These are phyloP conservation scores for Eurytemora carolleeae DNA, from an alignment of 1,140 invertebrate species.

Conservation along the genomic window DNA sequence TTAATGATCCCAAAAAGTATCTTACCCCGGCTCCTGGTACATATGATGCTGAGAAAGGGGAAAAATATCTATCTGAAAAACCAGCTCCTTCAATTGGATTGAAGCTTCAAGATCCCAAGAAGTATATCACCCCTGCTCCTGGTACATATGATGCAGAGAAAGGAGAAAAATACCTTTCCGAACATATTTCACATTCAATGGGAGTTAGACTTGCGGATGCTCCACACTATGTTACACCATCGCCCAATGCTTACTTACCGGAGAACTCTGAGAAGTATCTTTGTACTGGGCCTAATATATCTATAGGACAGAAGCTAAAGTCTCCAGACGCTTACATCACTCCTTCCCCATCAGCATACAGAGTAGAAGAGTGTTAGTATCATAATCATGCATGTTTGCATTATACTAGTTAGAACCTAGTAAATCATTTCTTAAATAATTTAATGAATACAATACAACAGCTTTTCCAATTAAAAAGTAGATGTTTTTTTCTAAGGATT, in stretches of 20 bases:
- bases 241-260: conserved; percentile 4
- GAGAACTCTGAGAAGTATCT: not conserved
- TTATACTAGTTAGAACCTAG: no score
- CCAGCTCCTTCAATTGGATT: not conserved
- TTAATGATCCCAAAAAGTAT: not conserved
- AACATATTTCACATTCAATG: conserved; percentile 3
- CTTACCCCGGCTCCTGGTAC: conserved; percentile 7
- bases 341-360: conserved; percentile 47
- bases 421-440: no score
- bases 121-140: conserved; percentile 8
- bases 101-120: not conserved
- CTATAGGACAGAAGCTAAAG: not conserved
- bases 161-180: not conserved
- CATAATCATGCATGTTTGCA: no score
- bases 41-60: conserved; percentile 2
- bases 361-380: conserved; percentile 31
- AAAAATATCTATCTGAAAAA: conserved; percentile 1
- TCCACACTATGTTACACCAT: not conserved
- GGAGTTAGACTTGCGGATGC: not conserved
- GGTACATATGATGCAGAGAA: not conserved
- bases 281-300: not conserved
- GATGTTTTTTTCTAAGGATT: no score
- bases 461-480: no score
- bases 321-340: not conserved
- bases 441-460: no score